These are phyloP conservation scores for Phocoena sinus DNA, from an alignment of 2,113 vertebrate species.

Conservation along the genomic window DNA sequence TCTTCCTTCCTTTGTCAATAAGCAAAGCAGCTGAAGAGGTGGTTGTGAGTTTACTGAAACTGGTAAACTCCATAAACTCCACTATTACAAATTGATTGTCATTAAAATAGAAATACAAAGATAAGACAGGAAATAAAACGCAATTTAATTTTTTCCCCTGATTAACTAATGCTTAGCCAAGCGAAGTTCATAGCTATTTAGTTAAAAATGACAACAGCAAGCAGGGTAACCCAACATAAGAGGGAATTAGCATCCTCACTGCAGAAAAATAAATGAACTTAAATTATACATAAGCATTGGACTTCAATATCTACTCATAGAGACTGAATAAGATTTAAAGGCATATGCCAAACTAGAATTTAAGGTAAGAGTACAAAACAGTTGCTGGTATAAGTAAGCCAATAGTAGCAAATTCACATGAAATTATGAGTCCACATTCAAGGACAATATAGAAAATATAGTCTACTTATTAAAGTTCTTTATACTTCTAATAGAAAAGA, in stretches of 20 bases:
- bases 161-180: neutral
- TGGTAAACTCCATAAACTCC: neutral
- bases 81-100: neutral
- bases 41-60: neutral
- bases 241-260: neutral
- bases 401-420: neutral
- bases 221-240: neutral
- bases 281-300: neutral
- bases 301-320: neutral
- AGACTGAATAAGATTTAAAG: neutral
- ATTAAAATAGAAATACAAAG: neutral
- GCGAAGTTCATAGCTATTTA: neutral
- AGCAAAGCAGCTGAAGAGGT: neutral
- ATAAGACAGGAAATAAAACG: slow-evolving; percentile 1
- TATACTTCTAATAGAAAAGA: neutral
- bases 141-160: neutral
- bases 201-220: neutral
- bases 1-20: neutral
- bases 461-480: neutral
- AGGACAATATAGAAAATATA: neutral
- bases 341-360: neutral
- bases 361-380: neutral
- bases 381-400: neutral
- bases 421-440: neutral
- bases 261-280: neutral